Base-by-base conservation (phyloP, 37 sponge, comb jelly and placozoan species). In the Mnemiopsis leidyi region DNA sequence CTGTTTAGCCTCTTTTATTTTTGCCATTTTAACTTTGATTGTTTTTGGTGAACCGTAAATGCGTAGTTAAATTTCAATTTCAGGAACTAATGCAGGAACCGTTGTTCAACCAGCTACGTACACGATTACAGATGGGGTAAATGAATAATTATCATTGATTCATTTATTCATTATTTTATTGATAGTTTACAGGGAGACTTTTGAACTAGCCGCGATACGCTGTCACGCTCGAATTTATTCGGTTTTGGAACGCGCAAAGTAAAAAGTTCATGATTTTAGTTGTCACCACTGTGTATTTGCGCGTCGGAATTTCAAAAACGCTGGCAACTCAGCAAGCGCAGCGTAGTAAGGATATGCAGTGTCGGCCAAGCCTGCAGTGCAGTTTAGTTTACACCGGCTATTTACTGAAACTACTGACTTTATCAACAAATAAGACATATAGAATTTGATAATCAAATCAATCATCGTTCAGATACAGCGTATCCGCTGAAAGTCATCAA, bases 401-500 rank as follows among this genome's bases (percentile, higher is more conserved):
- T n/a, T n/a, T n/a, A n/a, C n/a, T n/a, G n/a, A n/a, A n/a, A n/a
- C n/a, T n/a, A n/a, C n/a, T n/a, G n/a, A n/a, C n/a, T n/a, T n/a
- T n/a, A n/a, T n/a, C n/a, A n/a, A n/a, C n/a, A n/a, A n/a, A n/a
- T n/a, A n/a, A n/a, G n/a, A n/a, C n/a, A n/a, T n/a, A n/a, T n/a
- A n/a, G n/a, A n/a, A n/a, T n/a, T n/a, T n/a, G n/a, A n/a, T n/a
- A n/a, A n/a, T n/a, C n/a, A n/a, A n/a, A n/a, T n/a, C n/a, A n/a
- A n/a, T n/a, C n/a, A n/a, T n/a, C 76, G 0, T 69, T 24, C 35
- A 96, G 97, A n/a, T 97, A 97, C 85, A 82, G 69, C 5, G 96
- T 95, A n/a, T 68, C 3, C 23, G 71, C 69, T 24, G 13, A 16
- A 16, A 37, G 77, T 26, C 95, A 95, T 32, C 23, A 76, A 39